Conservation (phyloP, 1,140 invertebrate genomes). For the Mamestra configurata region DNA sequence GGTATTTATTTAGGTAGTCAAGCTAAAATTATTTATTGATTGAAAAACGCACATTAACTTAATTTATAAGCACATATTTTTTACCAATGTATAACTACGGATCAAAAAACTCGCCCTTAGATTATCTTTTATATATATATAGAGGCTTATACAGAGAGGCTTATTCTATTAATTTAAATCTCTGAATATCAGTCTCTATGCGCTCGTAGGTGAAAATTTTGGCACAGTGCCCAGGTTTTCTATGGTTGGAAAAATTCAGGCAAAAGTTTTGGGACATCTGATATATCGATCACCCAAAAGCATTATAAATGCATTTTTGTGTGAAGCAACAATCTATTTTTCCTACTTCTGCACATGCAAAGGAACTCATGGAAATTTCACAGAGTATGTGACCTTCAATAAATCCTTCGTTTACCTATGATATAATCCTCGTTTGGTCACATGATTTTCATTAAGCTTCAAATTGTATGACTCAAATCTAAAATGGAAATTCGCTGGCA, state of each 20-base stretch:
- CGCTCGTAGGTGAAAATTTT: conserved; percentile 1
- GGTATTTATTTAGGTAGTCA: too few relatives aligned
- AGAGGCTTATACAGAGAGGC: neutral
- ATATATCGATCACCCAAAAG: neutral
- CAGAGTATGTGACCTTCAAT: conserved; percentile 1
- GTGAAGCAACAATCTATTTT: too few relatives aligned
- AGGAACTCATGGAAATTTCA: too few relatives aligned
- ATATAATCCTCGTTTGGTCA: neutral
- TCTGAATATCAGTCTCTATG: neutral
- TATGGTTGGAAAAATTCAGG: neutral
- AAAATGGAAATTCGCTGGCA: neutral
- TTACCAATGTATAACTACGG: too few relatives aligned
- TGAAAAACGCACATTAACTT: too few relatives aligned
- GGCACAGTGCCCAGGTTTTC: neutral
- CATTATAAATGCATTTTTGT: too few relatives aligned
- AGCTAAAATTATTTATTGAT: too few relatives aligned
- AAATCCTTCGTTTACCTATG: neutral
- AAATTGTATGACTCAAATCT: neutral
- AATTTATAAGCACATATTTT: too few relatives aligned
- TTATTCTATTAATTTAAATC: conserved; percentile 7
- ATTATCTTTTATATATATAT: too few relatives aligned
- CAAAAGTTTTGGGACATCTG: neutral
- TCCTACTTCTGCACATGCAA: neutral
- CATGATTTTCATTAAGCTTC: conserved; percentile 4
- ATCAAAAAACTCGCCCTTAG: too few relatives aligned